A percentile compares a stretch with the other conserved stretches of the same genome.
phyloP scores from a whole-genome alignment of 1,140 invertebrate species.

The Spodoptera litura region DNA sequence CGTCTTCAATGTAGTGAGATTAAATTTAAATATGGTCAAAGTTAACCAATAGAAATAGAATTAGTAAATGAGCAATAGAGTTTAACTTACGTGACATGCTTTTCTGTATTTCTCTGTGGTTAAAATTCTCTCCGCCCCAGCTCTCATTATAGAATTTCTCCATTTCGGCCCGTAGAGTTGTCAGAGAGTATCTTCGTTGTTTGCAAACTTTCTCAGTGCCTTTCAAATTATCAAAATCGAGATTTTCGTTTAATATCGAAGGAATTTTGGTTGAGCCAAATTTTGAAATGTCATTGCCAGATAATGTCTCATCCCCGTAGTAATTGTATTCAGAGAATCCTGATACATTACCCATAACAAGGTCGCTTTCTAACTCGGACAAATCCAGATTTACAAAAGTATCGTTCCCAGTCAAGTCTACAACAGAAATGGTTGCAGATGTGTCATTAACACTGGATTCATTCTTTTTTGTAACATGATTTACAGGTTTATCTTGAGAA shows the following conservation, averaged over 20 bases:
- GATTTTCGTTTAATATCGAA: conserved; percentile 75
- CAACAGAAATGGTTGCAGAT: conserved; percentile 51
- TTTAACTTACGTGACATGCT: conserved; percentile 87
- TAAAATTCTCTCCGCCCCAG: conserved; percentile 87
- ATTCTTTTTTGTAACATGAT: conserved; percentile 39
- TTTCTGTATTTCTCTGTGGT: conserved; percentile 83
- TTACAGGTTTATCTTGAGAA: conserved; percentile 51
- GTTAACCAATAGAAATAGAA: neutral
- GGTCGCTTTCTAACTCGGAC: conserved; percentile 65
- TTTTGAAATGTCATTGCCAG: conserved; percentile 55
- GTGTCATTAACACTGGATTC: conserved; percentile 47
- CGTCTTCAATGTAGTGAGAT: neutral
- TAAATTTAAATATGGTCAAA: neutral
- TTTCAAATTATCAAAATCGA: conserved; percentile 82
- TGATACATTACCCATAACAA: conserved; percentile 78
- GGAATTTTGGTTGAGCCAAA: conserved; percentile 79
- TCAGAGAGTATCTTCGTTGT: conserved; percentile 70
- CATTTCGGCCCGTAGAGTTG: conserved; percentile 83
- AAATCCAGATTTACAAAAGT: conserved; percentile 29
- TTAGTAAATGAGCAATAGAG: neutral
- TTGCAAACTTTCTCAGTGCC: conserved; percentile 72
- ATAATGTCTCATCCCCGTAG: conserved; percentile 57
- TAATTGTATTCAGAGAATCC: conserved; percentile 64
- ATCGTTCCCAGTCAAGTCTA: conserved; percentile 69
- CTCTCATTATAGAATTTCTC: conserved; percentile 88